A percentile compares a stretch with the other conserved stretches of the same genome.
Conservation (phyloP, 1,140 invertebrate genomes). For the Zaprionus ornatus region DNA sequence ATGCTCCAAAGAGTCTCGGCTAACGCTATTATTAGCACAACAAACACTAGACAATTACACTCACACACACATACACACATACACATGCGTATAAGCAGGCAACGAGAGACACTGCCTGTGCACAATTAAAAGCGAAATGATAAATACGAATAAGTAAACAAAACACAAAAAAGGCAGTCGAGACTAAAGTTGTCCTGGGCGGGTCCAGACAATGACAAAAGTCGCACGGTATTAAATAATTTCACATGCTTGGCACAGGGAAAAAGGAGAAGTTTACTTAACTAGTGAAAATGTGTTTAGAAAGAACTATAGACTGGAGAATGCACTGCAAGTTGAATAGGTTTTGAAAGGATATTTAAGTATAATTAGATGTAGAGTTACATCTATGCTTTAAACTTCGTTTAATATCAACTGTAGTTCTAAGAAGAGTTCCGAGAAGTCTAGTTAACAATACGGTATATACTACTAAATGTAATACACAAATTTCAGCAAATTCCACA, state of each 20-base stretch:
- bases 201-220: slow-evolving; percentile 33
- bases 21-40: slow-evolving; percentile 72
- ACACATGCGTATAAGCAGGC: slow-evolving; percentile 16
- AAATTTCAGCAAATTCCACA: slow-evolving; percentile 1
- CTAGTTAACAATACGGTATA: neutral
- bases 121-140: slow-evolving; percentile 77
- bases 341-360: neutral
- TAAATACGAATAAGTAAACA: slow-evolving; percentile 69
- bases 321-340: slow-evolving; percentile 17
- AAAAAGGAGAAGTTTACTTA: slow-evolving; percentile 31
- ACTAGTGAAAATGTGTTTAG: no score
- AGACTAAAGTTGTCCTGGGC: slow-evolving; percentile 53
- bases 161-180: slow-evolving; percentile 66
- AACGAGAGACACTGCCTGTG: slow-evolving; percentile 22
- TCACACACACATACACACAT: slow-evolving; percentile 11
- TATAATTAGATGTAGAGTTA: neutral
- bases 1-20: slow-evolving; percentile 53
- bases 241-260: slow-evolving; percentile 53
- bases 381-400: neutral
- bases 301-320: slow-evolving; percentile 48
- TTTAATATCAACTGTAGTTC: neutral
- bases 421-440: neutral
- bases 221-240: slow-evolving; percentile 66
- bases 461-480: neutral
- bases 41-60: slow-evolving; percentile 63